Base-by-base conservation (phyloP, 2,888 invertebrate genomes). In the Bimastos eiseni region DNA sequence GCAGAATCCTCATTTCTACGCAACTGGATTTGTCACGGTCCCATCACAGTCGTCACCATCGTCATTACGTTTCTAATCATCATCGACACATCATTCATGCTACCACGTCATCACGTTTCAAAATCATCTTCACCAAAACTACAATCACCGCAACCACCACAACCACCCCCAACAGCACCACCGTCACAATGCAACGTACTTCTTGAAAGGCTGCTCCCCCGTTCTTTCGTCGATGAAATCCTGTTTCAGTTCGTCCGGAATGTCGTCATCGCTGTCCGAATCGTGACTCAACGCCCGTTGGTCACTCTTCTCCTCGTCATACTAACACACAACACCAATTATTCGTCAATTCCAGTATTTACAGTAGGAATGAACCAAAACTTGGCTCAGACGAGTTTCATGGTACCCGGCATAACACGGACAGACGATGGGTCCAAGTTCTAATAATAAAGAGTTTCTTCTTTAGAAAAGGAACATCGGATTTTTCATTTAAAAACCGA, bases 161-260 rank as follows among this genome's bases (percentile, higher is more conserved):
- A 36, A 86, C 24, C 86, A 86, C 24, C 86, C 34, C 33, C 36
- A 86, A 24, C 37, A 86, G 1, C 24, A 36, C 19, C 33, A 86
- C 36, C n/a, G 0, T 8, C 30, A 11, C 8, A 8, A 86, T n/a
- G 21, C 38, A 34, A 0, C 55, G 24, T 49, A 91, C 92, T 49
- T 83, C 92, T 92, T 93, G 70, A 83, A 90, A 49, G 93, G 93
- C 89, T 93, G 93, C 91, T 95, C 95, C 33, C 95, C 95, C 5
- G 95, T 94, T 70, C 96, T 92, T 91, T 97, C 97, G 92, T 97
- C 97, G 0, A 97, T 96, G 93, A 96, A 97, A 93, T 97, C 97
- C 89, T 96, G 95, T 93, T 96, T 97, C 36, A 97, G 94, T 93
- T 97, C 97, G 86, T 97, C 97, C 0, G 95, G 95, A 90, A 95